These are phyloP conservation scores for Nesometra sesokonis DNA, from an alignment of 35 echinoderm and acorn worm species.

Conservation along the genomic window DNA sequence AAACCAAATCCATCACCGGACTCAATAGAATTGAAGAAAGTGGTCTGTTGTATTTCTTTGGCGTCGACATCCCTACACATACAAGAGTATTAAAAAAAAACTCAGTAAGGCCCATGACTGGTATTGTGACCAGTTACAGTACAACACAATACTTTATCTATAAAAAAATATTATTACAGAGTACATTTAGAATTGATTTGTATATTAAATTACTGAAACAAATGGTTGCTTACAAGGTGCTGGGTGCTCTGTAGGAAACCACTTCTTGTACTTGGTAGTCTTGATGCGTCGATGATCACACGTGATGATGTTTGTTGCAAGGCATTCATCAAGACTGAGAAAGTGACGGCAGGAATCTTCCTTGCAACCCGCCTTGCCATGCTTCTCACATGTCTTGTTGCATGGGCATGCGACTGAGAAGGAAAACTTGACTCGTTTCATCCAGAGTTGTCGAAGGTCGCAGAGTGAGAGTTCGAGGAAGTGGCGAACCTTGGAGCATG, in stretches of 20 bases:
- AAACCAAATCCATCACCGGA: no score
- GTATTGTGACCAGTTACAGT: no score
- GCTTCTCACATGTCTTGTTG: conserved; percentile 8
- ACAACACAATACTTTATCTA: no score
- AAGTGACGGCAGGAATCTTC: conserved; percentile 40
- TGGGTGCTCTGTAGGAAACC: conserved; percentile 59
- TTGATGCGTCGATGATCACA: conserved; percentile 54
- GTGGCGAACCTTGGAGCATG: conserved; percentile 32
- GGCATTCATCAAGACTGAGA: conserved; percentile 58
- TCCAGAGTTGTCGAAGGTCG: conserved; percentile 56
- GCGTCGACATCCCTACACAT: no score
- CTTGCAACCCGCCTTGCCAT: conserved; percentile 28
- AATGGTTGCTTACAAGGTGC: conserved; percentile 16
- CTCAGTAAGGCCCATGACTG: no score
- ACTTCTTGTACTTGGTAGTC: conserved; percentile 56
- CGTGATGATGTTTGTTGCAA: conserved; percentile 37
- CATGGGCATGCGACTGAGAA: conserved; percentile 47
- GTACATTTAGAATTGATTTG: no score
- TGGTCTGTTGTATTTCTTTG: no score
- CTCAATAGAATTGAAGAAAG: no score
- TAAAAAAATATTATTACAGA: no score
- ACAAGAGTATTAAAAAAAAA: no score
- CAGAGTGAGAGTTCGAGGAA: conserved; percentile 42
- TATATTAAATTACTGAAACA: not conserved
- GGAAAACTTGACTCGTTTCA: conserved; percentile 47